Base-by-base conservation (phyloP, 92 coral and sea anemone genomes). In the Plumapathes pennacea region DNA sequence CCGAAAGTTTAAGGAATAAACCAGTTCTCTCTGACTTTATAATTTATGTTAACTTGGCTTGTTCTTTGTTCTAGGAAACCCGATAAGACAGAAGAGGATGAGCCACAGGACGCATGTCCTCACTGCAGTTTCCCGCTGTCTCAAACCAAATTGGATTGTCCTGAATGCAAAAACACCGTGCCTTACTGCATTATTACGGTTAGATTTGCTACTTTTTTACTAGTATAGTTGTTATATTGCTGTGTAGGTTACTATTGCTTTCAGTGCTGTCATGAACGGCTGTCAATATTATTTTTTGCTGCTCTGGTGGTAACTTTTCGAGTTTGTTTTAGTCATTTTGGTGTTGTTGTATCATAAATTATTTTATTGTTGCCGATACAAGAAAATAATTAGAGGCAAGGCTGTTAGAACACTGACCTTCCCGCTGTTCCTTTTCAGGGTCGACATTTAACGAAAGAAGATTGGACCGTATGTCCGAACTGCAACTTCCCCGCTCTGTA, bases 91-190 rank as follows among this genome's bases (percentile, higher is more conserved):
- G 98, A 92, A 64, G 92, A 88, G 53, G 98, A 92, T 13, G 96
- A 92, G 29, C 58, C 84, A 2, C 90, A 82, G 38, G 98, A 92
- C 18, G 68, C 98, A 1, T 92, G 98, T 60, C 98, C 98, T 10
- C 84, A 83, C 62, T 92, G 98, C 60, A 75, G 66, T 47, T 83
- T 88, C 65, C 89, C 70, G 53, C 84, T 92, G 29, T 77, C 89
- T 27, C 98, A 92, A 73, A 92, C 98, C 17, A 92, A 92, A 61
- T 82, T 92, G 50, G 98, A 92, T 71, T 92, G 98, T 69, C 98
- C 98, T 37, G 98, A 92, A 12, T 92, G 98, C 62, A 92, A 92
- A 67, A 92, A 92, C 69, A 92, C 91, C 40, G 84, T 92, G 5
- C 98, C 98, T 0, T 92, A 92, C 67, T 92, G 98, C 21, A 84